Evolutionary conservation across 2,797 vertebrate species (phyloP).

Genomic region (Buphagus erythrorhynchus): DNA sequence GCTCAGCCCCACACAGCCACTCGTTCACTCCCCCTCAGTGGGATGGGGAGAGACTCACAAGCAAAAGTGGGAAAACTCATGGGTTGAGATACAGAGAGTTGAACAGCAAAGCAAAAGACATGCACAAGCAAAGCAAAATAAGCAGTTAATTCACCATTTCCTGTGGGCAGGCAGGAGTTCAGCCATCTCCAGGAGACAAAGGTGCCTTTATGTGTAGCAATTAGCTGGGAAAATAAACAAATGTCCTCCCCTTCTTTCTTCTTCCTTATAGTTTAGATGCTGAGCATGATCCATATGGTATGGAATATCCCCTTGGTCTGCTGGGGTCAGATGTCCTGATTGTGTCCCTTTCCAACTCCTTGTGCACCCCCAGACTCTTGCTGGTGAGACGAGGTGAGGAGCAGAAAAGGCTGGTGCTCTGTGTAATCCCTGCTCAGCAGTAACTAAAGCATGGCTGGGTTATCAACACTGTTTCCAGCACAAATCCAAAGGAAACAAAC

Average conservation of each 20-base stretch:
- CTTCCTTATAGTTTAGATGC: not conserved
- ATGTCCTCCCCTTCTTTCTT: not conserved
- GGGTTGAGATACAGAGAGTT: not conserved
- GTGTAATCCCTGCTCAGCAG: not conserved
- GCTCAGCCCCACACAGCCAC: not conserved
- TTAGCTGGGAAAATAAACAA: not conserved
- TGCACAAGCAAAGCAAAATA: not conserved
- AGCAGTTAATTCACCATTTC: not conserved
- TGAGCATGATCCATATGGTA: no score
- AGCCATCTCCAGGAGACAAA: not conserved
- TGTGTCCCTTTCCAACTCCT: not conserved
- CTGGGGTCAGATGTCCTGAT: not conserved
- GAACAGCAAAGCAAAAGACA: not conserved
- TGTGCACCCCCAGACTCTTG: not conserved
- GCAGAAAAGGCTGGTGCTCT: not conserved
- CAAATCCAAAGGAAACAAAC: not conserved
- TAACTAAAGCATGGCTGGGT: not conserved
- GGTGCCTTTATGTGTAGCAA: fast-evolving
- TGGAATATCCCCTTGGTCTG: not conserved
- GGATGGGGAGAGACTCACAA: not conserved
- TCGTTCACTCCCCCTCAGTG: fast-evolving
- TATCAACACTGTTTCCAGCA: not conserved
- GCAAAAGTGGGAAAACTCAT: not conserved
- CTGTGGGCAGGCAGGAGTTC: not conserved
- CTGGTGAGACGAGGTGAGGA: not conserved